These are phyloP conservation scores for Phenganax subtilis DNA, from an alignment of 92 coral and sea anemone genomes.

Conservation along the genomic window DNA sequence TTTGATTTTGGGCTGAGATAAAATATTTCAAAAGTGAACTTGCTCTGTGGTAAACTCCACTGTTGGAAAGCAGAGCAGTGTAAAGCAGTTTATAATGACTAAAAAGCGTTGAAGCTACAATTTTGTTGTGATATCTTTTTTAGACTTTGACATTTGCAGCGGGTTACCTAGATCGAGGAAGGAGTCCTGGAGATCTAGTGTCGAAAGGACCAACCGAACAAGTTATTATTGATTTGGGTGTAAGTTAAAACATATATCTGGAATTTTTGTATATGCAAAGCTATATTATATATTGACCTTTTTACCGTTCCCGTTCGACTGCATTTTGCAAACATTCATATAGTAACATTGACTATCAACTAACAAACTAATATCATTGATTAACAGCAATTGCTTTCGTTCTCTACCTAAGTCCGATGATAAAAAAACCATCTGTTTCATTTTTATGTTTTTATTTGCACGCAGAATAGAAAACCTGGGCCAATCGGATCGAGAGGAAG, in stretches of 20 bases:
- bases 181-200: slow-evolving; percentile 1
- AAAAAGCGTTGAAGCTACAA: too few species aligned
- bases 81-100: too few species aligned
- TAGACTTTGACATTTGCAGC: slow-evolving; percentile 25
- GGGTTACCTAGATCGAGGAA: slow-evolving; percentile 34
- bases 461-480: neutral
- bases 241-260: slow-evolving; percentile 2
- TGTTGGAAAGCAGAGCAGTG: too few species aligned
- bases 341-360: neutral
- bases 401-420: neutral
- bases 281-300: too few species aligned
- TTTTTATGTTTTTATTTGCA: neutral
- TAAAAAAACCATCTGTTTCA: neutral
- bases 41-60: too few species aligned
- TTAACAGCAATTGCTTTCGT: too few species aligned
- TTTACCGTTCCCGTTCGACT: too few species aligned
- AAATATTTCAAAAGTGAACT: too few species aligned
- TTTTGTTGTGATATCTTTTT: neutral
- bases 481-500: slow-evolving; percentile 13
- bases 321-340: neutral
- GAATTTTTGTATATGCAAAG: too few species aligned
- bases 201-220: slow-evolving; percentile 29
- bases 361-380: too few species aligned
- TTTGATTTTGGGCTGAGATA: too few species aligned
- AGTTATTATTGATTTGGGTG: slow-evolving; percentile 16